Conservation (phyloP, 2,797 vertebrate species). For the Gila robusta region DNA sequence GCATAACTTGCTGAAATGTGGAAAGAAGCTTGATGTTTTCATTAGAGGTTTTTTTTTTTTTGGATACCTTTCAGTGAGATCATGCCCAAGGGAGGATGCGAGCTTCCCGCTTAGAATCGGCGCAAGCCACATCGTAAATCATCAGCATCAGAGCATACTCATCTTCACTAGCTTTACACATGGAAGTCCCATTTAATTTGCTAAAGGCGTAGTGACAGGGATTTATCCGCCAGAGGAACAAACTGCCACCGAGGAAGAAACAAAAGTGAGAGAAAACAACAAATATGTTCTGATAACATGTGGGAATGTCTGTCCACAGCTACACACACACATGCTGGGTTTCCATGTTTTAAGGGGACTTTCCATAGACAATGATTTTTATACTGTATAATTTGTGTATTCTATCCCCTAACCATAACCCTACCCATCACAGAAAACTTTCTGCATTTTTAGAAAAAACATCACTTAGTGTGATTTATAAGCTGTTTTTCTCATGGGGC, state of each 20-base stretch:
- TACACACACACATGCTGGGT: conserved; percentile 1
- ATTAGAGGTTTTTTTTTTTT: conserved; percentile 52
- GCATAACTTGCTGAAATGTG: conserved; percentile 58
- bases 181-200: conserved; percentile 53
- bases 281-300: conserved; percentile 33
- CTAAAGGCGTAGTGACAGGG: conserved; percentile 36
- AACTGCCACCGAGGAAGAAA: conserved; percentile 42
- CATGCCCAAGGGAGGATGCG: conserved; percentile 53
- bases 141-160: conserved; percentile 50
- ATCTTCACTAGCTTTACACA: conserved; percentile 52
- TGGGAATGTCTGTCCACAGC: conserved; percentile 56
- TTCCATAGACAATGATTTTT: neutral
- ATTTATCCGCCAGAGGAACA: conserved; percentile 32
- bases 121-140: conserved; percentile 58
- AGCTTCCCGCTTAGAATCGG: conserved; percentile 49
- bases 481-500: neutral
- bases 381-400: neutral
- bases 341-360: neutral
- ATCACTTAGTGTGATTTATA: neutral
- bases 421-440: neutral
- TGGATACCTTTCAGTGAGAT: conserved; percentile 55
- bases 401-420: neutral
- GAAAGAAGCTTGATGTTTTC: conserved; percentile 61
- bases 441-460: neutral
- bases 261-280: neutral